phyloP scores from a whole-genome alignment of 2,113 vertebrate genomes.

The Spizaetus ornatus region DNA sequence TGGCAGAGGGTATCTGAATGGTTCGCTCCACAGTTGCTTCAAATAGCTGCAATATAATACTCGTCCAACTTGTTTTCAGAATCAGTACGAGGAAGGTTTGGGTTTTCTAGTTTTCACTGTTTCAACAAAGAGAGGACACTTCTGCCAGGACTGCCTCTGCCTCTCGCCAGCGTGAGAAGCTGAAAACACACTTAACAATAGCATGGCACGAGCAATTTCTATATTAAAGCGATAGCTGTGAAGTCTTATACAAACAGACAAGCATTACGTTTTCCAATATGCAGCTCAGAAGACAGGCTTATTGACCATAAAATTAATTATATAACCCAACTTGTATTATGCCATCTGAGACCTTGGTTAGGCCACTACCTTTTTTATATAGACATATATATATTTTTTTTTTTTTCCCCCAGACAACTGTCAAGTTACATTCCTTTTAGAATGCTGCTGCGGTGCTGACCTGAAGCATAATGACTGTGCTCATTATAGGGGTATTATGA shows the following conservation, averaged over 20 bases:
- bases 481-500: not conserved
- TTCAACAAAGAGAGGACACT: not conserved
- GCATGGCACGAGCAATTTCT: slow-evolving; percentile 8
- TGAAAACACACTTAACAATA: not conserved
- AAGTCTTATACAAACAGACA: slow-evolving; percentile 62
- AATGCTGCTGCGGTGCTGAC: not conserved
- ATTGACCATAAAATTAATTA: slow-evolving; percentile 37
- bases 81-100: not conserved
- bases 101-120: not conserved
- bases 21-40: not conserved
- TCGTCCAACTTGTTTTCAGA: not conserved
- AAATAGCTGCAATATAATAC: not conserved
- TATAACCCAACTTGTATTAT: slow-evolving; percentile 17
- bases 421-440: not conserved
- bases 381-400: not conserved
- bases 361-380: not conserved
- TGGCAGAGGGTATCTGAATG: not conserved
- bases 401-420: not conserved
- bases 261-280: slow-evolving; percentile 11
- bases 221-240: slow-evolving; percentile 48
- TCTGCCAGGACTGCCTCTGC: not conserved
- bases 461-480: not conserved
- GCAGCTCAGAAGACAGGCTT: slow-evolving; percentile 28
- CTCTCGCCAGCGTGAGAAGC: not conserved
- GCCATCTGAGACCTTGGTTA: slow-evolving; percentile 1